Percentiles rank a stretch among this genome's conserved stretches.
Evolutionary conservation across 2,113 vertebrate species (phyloP).

Genomic region (Corythaeola cristata): DNA sequence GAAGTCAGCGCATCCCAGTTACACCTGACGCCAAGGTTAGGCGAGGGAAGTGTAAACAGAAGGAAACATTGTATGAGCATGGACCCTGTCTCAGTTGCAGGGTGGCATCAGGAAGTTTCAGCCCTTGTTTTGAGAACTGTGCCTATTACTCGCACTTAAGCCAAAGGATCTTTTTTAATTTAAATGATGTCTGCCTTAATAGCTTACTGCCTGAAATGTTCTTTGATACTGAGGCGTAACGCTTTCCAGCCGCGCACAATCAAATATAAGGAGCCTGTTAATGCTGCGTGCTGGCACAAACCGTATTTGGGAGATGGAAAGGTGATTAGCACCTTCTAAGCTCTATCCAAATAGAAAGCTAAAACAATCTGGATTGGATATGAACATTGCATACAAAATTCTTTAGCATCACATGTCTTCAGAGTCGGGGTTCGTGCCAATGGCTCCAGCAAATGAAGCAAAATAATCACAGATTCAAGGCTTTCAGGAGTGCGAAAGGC

Average conservation of each 20-base stretch:
- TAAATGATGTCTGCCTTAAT: conserved; percentile 35
- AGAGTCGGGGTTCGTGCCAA: neutral
- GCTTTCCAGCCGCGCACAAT: conserved; percentile 35
- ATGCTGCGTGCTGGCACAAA: neutral
- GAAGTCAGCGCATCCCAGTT: neutral
- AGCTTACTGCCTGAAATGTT: conserved; percentile 32
- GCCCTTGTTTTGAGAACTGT: neutral
- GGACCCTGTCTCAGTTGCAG: neutral
- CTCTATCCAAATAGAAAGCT: conserved; percentile 25
- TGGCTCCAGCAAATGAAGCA: neutral
- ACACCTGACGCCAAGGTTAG: neutral
- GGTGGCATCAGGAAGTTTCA: neutral
- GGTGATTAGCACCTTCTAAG: conserved; percentile 52
- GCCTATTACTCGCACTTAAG: conserved; percentile 1
- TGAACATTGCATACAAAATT: neutral
- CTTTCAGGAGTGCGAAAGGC: neutral
- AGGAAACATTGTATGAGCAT: neutral
- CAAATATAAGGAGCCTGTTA: neutral
- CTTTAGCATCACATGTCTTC: neutral
- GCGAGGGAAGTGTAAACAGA: neutral
- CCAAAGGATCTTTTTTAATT: neutral
- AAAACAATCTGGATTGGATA: conserved; percentile 27
- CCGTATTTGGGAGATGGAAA: conserved; percentile 8
- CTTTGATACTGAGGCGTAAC: conserved; percentile 30
- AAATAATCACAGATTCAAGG: neutral